Evolutionary conservation across 2,113 vertebrate species (phyloP), one percentile per base, ranked within the genome.

Genomic region (Campylomormyrus numenius): DNA sequence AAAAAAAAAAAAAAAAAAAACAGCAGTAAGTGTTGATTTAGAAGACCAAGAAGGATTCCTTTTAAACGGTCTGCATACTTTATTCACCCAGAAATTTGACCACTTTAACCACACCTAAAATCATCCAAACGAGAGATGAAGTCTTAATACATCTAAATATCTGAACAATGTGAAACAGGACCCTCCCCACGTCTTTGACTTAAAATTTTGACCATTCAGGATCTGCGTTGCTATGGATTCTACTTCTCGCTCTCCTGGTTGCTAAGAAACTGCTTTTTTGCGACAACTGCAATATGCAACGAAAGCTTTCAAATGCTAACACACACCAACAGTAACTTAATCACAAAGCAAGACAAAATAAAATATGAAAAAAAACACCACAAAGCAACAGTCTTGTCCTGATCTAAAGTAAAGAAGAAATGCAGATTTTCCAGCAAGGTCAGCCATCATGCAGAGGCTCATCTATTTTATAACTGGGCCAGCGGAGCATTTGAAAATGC

Each of bases 201-300:
- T 49, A 5, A n/a, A 46, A 19, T 56, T 62, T 27, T 46, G 87
- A 58, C 87, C 52, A 88, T 42, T 62, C 49, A 3, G 9, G 87
- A 66, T 46, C 52, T 46, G 62, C 62, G 87, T 84, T 42, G 74
- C 74, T 83, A 83, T 89, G 88, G 35, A 45, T 89, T 39, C 77
- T 58, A n/a, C 31, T 19, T 84, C 49, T 56, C 10, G 4, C 7
- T 83, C 2, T 8, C 6, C 31, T n/a, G 21, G 74, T 66, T 88
- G 87, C 87, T 85, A 58, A 66, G 80, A 27, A 24, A 66, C 35
- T 86, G 77, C 74, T 66, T 58, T 66, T 17, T 84, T 70, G n/a
- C 7, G 31, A 39, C 58, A 53, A 13, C 21, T 19, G 49, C 21
- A 2, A 62, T 88, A 87, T 35, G 85, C 85, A 53, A 15, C n/a